These are phyloP conservation scores for Paramormyrops kingsleyae DNA, from an alignment of 2,113 vertebrate species.

Conservation along the genomic window DNA sequence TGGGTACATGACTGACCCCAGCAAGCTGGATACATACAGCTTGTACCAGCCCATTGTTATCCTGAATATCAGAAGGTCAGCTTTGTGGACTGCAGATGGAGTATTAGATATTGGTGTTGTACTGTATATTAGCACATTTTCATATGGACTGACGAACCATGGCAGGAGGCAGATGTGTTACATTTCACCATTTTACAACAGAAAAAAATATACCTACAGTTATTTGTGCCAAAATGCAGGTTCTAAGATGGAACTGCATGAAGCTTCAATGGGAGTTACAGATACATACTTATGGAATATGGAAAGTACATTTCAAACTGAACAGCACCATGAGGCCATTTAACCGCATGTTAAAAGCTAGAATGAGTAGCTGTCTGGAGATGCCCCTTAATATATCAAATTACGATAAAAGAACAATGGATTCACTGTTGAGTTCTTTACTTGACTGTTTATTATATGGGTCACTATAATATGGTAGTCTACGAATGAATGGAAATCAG, in stretches of 20 bases:
- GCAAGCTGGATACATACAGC: neutral
- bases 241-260: neutral
- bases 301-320: conserved; percentile 14
- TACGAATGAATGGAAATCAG: neutral
- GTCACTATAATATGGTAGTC: neutral
- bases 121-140: neutral
- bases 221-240: conserved; percentile 7
- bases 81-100: neutral
- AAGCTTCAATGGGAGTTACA: neutral
- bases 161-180: neutral
- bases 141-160: neutral
- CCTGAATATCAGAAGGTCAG: neutral
- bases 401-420: conserved; percentile 13
- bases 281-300: neutral
- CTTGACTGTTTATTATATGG: neutral
- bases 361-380: conserved; percentile 9
- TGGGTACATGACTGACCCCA: neutral
- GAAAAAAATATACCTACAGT: neutral
- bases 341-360: neutral
- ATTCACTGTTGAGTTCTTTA: conserved; percentile 7
- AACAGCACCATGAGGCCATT: neutral
- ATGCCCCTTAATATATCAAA: conserved; percentile 1
- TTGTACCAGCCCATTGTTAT: neutral
- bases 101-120: neutral
- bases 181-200: neutral